Conservation (phyloP, 35 echinoderm and acorn worm genomes). For the Diadema setosum region DNA sequence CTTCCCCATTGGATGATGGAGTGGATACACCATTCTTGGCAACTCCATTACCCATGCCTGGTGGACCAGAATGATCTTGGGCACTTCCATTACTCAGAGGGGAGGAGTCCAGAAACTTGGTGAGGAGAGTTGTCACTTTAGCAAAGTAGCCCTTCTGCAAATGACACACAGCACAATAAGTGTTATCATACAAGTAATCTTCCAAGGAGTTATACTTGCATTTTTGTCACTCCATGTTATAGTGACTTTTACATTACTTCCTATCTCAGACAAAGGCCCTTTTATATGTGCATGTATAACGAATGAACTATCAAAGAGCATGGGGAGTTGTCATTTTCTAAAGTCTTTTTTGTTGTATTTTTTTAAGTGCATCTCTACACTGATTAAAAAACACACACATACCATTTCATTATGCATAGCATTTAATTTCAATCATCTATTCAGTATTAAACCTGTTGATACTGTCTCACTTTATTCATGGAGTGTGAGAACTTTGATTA, state of each 20-base stretch:
- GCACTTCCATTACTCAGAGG: constrained; percentile 30
- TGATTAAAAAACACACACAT: too few relatives aligned
- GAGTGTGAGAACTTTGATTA: too few relatives aligned
- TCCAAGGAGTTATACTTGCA: too few relatives aligned
- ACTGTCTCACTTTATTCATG: too few relatives aligned
- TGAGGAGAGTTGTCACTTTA: constrained; percentile 45
- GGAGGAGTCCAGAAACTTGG: constrained; percentile 22
- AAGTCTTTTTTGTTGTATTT: too few relatives aligned
- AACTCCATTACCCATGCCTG: neutral
- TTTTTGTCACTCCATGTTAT: too few relatives aligned
- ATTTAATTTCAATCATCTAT: too few relatives aligned
- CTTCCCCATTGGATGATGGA: neutral
- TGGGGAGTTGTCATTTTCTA: too few relatives aligned
- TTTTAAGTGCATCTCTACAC: too few relatives aligned
- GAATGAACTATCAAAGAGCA: too few relatives aligned
- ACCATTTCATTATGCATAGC: too few relatives aligned
- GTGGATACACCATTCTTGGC: neutral
- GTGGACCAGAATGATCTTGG: neutral
- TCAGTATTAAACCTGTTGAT: too few relatives aligned
- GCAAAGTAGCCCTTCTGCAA: constrained; percentile 81
- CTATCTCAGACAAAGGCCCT: neutral
- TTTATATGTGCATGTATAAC: neutral
- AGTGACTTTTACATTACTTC: neutral
- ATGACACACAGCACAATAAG: neutral
- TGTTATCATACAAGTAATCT: neutral